Evolutionary conservation across 2,888 invertebrate genomes (phyloP).

Genomic region (Limnephilus marmoratus): DNA sequence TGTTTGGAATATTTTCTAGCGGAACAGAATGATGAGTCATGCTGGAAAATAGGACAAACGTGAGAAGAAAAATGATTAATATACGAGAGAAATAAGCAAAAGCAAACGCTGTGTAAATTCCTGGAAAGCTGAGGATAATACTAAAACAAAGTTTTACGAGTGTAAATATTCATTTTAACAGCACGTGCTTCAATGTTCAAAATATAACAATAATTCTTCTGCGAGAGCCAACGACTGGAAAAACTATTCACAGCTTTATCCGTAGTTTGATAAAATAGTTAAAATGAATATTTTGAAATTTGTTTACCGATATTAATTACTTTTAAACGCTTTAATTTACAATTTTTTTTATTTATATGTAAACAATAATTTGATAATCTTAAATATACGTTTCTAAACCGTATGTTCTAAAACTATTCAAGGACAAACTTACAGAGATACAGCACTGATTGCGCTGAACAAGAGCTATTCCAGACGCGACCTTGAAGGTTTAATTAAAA

Average conservation of each 20-base stretch:
- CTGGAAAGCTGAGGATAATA: not conserved
- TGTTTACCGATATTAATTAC: too few relatives aligned
- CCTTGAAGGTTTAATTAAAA: not conserved
- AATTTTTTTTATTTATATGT: not conserved
- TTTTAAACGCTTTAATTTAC: not conserved
- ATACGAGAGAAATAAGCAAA: constrained; percentile 13
- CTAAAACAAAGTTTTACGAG: constrained; percentile 3
- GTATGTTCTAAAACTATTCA: not conserved
- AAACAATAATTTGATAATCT: not conserved
- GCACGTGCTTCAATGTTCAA: not conserved
- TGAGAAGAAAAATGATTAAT: constrained; percentile 33
- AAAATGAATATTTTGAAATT: not conserved
- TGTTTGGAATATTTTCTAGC: constrained; percentile 10
- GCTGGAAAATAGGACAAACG: constrained; percentile 31
- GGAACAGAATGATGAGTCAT: constrained; percentile 15
- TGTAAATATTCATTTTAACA: constrained; percentile 13
- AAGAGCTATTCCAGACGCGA: not conserved
- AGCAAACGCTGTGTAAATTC: not conserved
- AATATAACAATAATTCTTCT: not conserved
- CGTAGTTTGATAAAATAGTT: not conserved
- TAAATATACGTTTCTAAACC: not conserved
- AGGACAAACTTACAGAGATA: not conserved
- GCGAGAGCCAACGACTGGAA: not conserved
- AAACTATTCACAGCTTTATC: not conserved
- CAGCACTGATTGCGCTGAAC: not conserved